Conservation (phyloP, 2,113 vertebrate genomes). For the Ptilonorhynchus violaceus region DNA sequence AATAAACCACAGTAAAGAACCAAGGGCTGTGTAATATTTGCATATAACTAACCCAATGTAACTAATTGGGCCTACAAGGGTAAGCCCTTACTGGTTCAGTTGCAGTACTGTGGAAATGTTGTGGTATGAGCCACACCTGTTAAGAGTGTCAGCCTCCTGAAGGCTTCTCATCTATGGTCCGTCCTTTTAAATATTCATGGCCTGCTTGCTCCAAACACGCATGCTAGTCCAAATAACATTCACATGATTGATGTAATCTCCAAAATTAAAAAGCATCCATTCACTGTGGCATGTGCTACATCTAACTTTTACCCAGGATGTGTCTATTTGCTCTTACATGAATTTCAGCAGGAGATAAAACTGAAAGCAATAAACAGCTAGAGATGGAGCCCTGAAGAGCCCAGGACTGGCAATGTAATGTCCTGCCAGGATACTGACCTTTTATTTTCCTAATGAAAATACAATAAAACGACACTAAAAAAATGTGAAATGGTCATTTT, state of each 20-base stretch:
- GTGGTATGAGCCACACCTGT: not conserved
- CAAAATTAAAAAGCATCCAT: slow-evolving; percentile 49
- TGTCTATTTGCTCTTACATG: not conserved
- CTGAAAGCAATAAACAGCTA: slow-evolving; percentile 11
- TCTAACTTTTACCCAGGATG: slow-evolving; percentile 13
- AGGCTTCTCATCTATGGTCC: not conserved
- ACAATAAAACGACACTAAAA: slow-evolving; percentile 21
- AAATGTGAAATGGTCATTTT: not conserved
- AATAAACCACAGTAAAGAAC: not conserved
- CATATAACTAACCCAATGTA: not conserved
- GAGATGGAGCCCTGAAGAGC: slow-evolving; percentile 28
- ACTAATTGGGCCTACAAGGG: not conserved
- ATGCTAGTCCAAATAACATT: slow-evolving; percentile 10
- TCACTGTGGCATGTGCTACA: not conserved
- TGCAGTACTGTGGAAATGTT: not conserved
- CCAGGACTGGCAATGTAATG: not conserved
- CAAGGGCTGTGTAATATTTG: not conserved
- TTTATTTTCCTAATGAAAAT: slow-evolving; percentile 47
- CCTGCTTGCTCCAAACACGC: not conserved
- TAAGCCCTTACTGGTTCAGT: not conserved
- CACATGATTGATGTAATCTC: slow-evolving; percentile 22
- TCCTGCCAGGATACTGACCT: slow-evolving; percentile 40
- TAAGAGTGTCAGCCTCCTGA: not conserved
- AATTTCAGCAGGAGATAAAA: slow-evolving; percentile 21
- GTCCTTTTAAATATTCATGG: slow-evolving; percentile 21